phyloP scores from a whole-genome alignment of 2,888 invertebrate species.

The Antheraea yamamai region DNA sequence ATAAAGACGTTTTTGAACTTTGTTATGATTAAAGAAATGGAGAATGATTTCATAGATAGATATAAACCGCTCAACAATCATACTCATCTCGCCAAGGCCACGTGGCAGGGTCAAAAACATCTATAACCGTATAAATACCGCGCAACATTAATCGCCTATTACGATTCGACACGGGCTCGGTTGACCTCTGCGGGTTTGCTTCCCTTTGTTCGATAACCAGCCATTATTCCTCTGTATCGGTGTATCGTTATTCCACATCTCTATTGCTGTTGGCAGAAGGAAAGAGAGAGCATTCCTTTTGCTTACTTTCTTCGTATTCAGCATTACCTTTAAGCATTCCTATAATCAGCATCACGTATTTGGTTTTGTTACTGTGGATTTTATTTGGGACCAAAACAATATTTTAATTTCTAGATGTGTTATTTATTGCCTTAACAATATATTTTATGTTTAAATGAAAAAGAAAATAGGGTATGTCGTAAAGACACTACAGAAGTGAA shows the following conservation, averaged over 20 bases:
- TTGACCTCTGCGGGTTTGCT: background rate
- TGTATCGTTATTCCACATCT: background rate
- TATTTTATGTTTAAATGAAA: too few relatives aligned
- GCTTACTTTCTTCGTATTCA: too few relatives aligned
- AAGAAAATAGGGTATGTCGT: too few relatives aligned
- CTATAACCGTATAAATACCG: conserved; percentile 4
- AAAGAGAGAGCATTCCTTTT: background rate
- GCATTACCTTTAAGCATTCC: background rate
- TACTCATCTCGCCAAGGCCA: conserved; percentile 17
- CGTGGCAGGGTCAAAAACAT: conserved; percentile 20
- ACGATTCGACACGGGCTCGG: conserved; percentile 6
- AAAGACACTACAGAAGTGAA: too few relatives aligned
- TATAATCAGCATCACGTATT: background rate
- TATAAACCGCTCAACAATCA: background rate
- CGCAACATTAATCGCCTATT: background rate
- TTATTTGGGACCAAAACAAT: background rate
- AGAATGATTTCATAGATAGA: background rate
- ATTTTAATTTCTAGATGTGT: too few relatives aligned
- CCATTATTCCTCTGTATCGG: background rate
- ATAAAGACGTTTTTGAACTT: background rate
- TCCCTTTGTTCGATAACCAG: conserved; percentile 5
- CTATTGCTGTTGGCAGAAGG: background rate
- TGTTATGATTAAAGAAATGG: background rate
- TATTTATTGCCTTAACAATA: too few relatives aligned
- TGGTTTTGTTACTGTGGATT: background rate